Base-by-base conservation (phyloP, 2,797 vertebrate species). In the Fistularia tabacaria region DNA sequence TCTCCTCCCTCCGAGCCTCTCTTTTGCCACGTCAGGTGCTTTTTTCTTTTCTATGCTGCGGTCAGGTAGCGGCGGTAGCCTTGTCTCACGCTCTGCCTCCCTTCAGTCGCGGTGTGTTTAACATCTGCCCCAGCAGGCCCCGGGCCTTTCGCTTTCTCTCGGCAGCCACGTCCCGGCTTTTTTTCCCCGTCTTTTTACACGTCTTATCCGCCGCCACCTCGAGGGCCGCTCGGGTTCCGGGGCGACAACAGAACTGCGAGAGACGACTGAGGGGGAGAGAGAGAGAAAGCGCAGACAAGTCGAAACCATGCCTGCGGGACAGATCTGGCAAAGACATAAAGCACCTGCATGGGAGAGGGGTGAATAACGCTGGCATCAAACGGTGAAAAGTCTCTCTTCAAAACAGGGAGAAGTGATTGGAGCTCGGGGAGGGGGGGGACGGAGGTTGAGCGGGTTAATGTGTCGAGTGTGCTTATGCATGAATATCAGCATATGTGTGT, bases 101-200 rank as follows among this genome's bases (percentile, higher is more conserved):
- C 56, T 60, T 85, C 78, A 76, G 67, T 82, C 76, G 76, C 74
- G 77, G 79, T 80, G 77, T 83, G 68, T 84, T 84, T 81, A 85
- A 86, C 86, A 84, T 83, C 80, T 85, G 80, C 81, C 77, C 83
- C 25, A 9, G 11, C 42, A 71, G 73, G 62, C 61, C 64, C 64
- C 54, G 49, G 39, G 56, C 64, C 66, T 72, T 65, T 77, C 61
- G 43, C 53, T 63, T 59, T 63, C 76, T 84, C 74, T 82, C 80
- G 77, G 66, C 77, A 73, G 71, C 52, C 57, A n/a, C n/a, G n/a
- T n/a, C n/a, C n/a, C n/a, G n/a, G n/a, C 7, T 12, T 36, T 25
- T 25, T 25, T 25, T 25, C 25, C 5, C 5, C 25, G 25, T n/a
- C n/a, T n/a, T n/a, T n/a, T n/a, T n/a, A 25, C 25, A 25, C 25